A percentile compares a stretch with the other conserved stretches of the same genome.
phyloP scores from a whole-genome alignment of 2,113 vertebrate species.

The Coracopsis vasa region DNA sequence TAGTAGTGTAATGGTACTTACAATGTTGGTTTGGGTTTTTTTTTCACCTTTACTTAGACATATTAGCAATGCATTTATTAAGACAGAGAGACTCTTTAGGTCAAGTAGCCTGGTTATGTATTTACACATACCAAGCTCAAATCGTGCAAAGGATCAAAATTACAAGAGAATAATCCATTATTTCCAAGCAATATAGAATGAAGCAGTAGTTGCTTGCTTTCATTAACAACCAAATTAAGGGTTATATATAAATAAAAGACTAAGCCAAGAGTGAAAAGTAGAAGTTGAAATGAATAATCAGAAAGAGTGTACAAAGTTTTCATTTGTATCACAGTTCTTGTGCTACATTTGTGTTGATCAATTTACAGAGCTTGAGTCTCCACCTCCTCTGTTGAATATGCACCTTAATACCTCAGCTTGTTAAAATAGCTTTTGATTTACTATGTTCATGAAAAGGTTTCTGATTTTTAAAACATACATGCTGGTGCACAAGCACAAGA shows the following conservation, averaged over 20 bases:
- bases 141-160: neutral
- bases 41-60: neutral
- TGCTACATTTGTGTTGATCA: neutral
- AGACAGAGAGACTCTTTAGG: neutral
- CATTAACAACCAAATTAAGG: neutral
- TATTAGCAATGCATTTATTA: neutral
- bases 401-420: constrained; percentile 8
- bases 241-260: neutral
- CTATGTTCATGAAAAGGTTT: neutral
- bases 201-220: neutral
- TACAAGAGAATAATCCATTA: neutral
- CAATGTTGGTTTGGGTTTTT: rapidly evolving
- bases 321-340: neutral
- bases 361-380: neutral
- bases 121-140: neutral
- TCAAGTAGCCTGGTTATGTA: neutral
- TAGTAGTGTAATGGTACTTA: neutral
- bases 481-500: neutral
- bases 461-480: neutral
- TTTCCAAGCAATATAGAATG: neutral
- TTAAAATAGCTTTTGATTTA: constrained; percentile 39
- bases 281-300: neutral
- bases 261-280: neutral
- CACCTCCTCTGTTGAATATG: neutral
- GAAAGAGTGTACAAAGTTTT: neutral